Evolutionary conservation across 2,888 invertebrate genomes (phyloP).

Genomic region (Tenthredo mesomela): DNA sequence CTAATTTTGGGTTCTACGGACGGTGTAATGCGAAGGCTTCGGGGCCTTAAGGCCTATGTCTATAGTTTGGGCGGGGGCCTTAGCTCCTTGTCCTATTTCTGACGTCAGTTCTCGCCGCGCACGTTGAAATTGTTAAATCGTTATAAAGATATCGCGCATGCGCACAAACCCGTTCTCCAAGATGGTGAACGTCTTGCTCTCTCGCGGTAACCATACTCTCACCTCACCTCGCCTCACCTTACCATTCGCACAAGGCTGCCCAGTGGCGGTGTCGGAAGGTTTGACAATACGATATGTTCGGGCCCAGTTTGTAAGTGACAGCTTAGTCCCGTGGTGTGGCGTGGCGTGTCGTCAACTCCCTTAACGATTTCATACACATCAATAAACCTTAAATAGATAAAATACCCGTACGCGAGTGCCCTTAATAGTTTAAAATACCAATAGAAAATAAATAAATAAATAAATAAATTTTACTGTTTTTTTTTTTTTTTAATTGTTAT

Average conservation of each 20-base stretch:
- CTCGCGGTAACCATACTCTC: slow-evolving; percentile 57
- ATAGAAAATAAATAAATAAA: not conserved
- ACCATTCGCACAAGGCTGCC: slow-evolving; percentile 54
- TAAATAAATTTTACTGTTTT: not conserved
- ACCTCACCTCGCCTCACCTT: slow-evolving; percentile 60
- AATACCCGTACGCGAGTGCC: not conserved
- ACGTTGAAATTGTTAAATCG: slow-evolving; percentile 28
- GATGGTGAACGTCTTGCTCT: slow-evolving; percentile 72
- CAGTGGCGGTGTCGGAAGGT: slow-evolving; percentile 53
- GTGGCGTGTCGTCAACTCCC: slow-evolving; percentile 8
- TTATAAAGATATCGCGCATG: slow-evolving; percentile 64
- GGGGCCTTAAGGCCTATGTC: not conserved
- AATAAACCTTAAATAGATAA: not conserved
- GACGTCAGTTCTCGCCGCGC: slow-evolving; percentile 67
- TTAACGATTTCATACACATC: not conserved
- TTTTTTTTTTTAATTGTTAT: not conserved
- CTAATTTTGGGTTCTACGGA: slow-evolving; percentile 4
- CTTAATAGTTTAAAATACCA: not conserved
- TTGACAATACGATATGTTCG: slow-evolving; percentile 56
- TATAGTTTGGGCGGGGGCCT: slow-evolving; percentile 33
- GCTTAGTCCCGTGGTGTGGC: slow-evolving; percentile 53
- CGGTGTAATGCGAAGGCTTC: not conserved
- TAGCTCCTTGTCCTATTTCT: slow-evolving; percentile 75
- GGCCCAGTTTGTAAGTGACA: slow-evolving; percentile 53
- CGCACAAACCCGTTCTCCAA: slow-evolving; percentile 66